Base-by-base conservation (phyloP, 2,113 vertebrate species). In the Lophius piscatorius region DNA sequence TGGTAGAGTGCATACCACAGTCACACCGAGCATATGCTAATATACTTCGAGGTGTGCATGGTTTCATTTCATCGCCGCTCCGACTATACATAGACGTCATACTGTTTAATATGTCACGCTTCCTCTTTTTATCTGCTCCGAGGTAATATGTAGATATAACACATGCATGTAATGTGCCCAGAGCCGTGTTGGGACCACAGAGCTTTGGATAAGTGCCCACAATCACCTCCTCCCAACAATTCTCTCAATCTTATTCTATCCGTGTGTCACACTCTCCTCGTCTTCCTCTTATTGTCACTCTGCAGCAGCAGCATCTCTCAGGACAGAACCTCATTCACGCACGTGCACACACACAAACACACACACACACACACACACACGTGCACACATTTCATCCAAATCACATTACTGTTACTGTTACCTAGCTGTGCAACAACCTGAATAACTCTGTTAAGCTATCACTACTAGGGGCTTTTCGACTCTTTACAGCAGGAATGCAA, bases 401-500 rank as follows among this genome's bases (percentile, higher is more conserved):
- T 78, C 68, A 62, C 50, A 65, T 48, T 58, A 50, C 47, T 55
- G 60, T 50, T 61, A 70, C n/a, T n/a, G n/a, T 31, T 1, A 76
- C 67, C 55, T 74, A 74, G 54, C 71, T 57, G 73, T 74, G 66
- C 65, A 86, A 65, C 84, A 83, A 77, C 60, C 66, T 80, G 80
- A 78, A 78, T 76, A 65, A 80, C 57, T 77, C 24, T 77, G 78
- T 88, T 77, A 82, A 85, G 82, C 85, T 84, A 82, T 82, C 82
- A 77, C 55, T 65, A 22, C 59, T 42, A 34, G 46, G 63, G 54
- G 61, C 68, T 50, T 52, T 66, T 63, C 26, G 13, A 50, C 48
- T 69, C 61, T 51, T 71, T 67, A 64, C 57, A 78, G 74, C 71
- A 41, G 58, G 60, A 80, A 66, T 71, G 77, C 80, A 70, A 74